Base-by-base conservation (phyloP, 1,140 invertebrate species). In the Piezodorus guildinii region DNA sequence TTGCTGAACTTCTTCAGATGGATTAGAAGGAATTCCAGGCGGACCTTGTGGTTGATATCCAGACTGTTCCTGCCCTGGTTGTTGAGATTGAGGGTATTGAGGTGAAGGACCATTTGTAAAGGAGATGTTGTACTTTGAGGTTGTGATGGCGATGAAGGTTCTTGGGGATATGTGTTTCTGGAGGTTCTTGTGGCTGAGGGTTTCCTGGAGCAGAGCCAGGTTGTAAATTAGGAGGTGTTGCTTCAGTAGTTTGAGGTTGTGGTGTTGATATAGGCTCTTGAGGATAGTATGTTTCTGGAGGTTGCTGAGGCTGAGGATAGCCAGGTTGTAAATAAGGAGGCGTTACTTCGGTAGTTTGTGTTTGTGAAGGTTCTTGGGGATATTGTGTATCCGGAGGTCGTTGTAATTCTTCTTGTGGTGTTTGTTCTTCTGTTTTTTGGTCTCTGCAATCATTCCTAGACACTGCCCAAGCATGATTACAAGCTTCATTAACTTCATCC, bases 391-490 rank as follows among this genome's bases (percentile, higher is more conserved):
- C 19, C n/a, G 61, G 16, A 2, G 61, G 34, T 65, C 60, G 59
- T 2, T 44, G 52, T n/a, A 14, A 56, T 25, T 21, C 17, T 25
- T 56, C 52, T 23, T 17, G 25, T 30, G 59, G 14, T 45, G 30
- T 14, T 60, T 60, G 59, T 30, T n/a, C 16, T 3, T 17, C 16
- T 8, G 59, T 30, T 25, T 60, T 25, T 3, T 4, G 59, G 8
- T n/a, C n/a, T 1, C 44, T 60, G 14, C 52, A 56, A 15, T 56
- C 52, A 25, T 15, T 23, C 23, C 70, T 72, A 54, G 78, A 76
- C 9, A 81, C 74, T 51, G 77, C 76, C 71, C 76, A 76, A 15
- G 76, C 73, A 72, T 85, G 79, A 73, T 85, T 85, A 72, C 84
- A 85, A 39, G 75, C 76, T 65, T 78, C 73, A 34, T 79, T 76